These are phyloP conservation scores for Elgonia sp. DNA, from an alignment of 2,888 invertebrate species.

Conservation along the genomic window DNA sequence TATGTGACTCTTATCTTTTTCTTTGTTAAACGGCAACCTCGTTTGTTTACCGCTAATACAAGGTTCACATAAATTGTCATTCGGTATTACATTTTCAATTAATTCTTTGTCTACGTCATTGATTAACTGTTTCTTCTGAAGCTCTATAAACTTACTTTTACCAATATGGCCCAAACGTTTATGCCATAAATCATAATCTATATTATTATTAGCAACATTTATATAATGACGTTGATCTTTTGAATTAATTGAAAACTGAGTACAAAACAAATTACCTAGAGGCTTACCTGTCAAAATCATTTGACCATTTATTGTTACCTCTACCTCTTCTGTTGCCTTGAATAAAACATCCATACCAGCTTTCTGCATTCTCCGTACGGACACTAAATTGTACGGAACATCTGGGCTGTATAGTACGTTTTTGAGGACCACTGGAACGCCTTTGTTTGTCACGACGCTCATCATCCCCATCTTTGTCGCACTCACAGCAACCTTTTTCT, in stretches of 20 bases:
- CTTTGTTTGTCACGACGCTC: not conserved
- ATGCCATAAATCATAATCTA: no score
- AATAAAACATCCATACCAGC: not conserved
- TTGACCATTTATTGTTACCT: not conserved
- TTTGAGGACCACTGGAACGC: not conserved
- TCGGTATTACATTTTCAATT: no score
- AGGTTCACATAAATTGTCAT: no score
- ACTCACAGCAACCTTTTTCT: not conserved
- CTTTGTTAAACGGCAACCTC: no score
- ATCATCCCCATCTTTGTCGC: constrained; percentile 22
- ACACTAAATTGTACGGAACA: constrained; percentile 12
- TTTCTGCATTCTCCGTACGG: constrained; percentile 20
- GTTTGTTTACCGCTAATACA: no score
- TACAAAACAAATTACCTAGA: not conserved
- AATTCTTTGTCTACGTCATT: no score
- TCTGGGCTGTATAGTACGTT: constrained; percentile 27
- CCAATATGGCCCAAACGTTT: no score
- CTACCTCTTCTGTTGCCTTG: not conserved
- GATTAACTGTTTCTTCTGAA: no score
- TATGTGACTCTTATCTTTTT: no score
- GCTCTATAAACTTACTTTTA: no score
- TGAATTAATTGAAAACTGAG: constrained; percentile 3
- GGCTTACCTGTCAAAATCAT: constrained; percentile 3
- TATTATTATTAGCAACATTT: no score
- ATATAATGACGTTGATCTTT: no score